Conservation (phyloP, 2,113 vertebrate species). For the Micronycteris hirsuta region DNA sequence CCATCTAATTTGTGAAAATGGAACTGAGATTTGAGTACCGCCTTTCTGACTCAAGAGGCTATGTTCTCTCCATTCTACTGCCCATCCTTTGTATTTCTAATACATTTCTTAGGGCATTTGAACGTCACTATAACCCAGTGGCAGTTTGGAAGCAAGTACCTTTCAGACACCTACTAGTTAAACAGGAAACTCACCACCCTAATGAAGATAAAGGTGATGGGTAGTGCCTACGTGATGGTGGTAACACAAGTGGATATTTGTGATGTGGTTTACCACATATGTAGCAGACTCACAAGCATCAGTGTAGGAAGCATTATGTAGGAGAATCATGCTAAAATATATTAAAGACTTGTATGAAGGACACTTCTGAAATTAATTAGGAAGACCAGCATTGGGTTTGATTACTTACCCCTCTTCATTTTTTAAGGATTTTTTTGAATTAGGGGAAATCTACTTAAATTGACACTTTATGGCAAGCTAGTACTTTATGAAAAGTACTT, state of each 20-base stretch:
- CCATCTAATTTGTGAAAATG: neutral
- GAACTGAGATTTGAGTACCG: neutral
- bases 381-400: neutral
- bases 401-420: neutral
- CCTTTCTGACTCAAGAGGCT: neutral
- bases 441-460: neutral
- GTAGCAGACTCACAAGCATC: neutral
- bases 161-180: neutral
- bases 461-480: neutral
- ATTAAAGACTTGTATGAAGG: neutral
- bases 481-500: neutral
- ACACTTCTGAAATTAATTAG: neutral
- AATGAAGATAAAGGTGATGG: neutral
- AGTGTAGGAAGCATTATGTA: neutral
- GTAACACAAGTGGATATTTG: neutral
- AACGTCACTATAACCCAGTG: neutral
- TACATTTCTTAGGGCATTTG: neutral
- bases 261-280: neutral
- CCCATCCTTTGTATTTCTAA: neutral
- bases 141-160: neutral
- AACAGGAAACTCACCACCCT: neutral
- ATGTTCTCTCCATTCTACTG: neutral
- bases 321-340: neutral
- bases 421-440: neutral
- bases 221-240: neutral